Percentiles rank a stretch among this genome's conserved stretches.
phyloP scores from a whole-genome alignment of 2,888 invertebrate species.

The Rhagonycha lutea region DNA sequence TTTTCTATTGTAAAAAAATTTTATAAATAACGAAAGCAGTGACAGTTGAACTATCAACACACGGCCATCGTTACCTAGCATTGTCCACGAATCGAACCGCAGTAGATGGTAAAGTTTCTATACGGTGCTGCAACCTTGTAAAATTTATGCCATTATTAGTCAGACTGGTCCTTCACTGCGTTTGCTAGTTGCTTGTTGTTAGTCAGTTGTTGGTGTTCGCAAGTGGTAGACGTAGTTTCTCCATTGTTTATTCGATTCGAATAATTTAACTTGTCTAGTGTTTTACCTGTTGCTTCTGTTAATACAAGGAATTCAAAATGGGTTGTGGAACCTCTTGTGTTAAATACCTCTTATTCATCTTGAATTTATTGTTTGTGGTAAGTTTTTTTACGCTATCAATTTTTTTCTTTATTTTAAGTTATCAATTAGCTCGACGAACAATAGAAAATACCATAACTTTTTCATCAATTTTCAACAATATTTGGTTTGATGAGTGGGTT shows the following conservation, averaged over 20 bases:
- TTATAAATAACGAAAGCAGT: not conserved
- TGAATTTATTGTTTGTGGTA: conserved; percentile 66
- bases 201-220: not conserved
- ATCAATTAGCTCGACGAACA: not conserved
- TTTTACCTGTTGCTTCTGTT: not conserved
- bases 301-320: conserved; percentile 15
- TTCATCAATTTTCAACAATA: not conserved
- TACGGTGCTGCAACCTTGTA: not conserved
- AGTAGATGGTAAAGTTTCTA: no score
- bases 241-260: not conserved
- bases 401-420: not conserved
- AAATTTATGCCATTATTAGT: not conserved
- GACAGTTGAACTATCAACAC: not conserved
- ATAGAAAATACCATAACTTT: not conserved
- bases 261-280: not conserved
- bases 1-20: not conserved
- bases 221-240: not conserved
- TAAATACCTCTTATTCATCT: conserved; percentile 35
- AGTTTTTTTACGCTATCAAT: conserved; percentile 51
- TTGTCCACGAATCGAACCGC: not conserved
- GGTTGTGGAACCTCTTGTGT: conserved; percentile 34
- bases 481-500: not conserved
- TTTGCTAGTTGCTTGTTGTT: no score
- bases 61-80: not conserved
- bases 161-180: not conserved